Percentiles rank a stretch among this genome's conserved stretches.
These are phyloP conservation scores for Watsonalla cultraria DNA, from an alignment of 2,888 invertebrate genomes.

Conservation along the genomic window DNA sequence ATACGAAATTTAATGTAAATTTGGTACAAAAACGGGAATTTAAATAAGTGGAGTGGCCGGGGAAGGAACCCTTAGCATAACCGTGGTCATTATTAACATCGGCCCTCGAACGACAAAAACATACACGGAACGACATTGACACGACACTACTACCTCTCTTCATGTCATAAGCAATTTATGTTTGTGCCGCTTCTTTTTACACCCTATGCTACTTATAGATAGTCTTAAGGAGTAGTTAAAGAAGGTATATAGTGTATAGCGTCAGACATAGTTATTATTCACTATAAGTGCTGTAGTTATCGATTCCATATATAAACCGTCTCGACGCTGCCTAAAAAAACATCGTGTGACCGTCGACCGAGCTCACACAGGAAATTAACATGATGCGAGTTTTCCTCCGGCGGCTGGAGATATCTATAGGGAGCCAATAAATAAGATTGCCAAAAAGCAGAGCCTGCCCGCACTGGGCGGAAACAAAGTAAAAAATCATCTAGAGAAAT, in stretches of 20 bases:
- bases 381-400: conserved; percentile 65
- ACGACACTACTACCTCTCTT: background rate
- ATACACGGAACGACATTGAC: conserved; percentile 16
- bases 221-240: no score
- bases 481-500: conserved; percentile 53
- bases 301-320: conserved; percentile 13
- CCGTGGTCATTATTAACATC: conserved; percentile 63
- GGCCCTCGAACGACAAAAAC: conserved; percentile 53
- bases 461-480: conserved; percentile 50
- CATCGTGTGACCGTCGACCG: conserved; percentile 29
- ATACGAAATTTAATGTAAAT: conserved; percentile 73
- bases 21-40: conserved; percentile 74
- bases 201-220: no score
- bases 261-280: no score
- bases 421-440: conserved; percentile 69
- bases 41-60: conserved; percentile 71
- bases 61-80: conserved; percentile 60
- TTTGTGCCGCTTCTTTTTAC: background rate
- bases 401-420: conserved; percentile 36
- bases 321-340: conserved; percentile 25
- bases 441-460: conserved; percentile 52
- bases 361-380: conserved; percentile 68
- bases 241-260: no score
- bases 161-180: background rate
- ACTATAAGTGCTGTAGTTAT: background rate